phyloP scores from a whole-genome alignment of 2,797 vertebrate genomes.

The Neosilurus mollespiculum region DNA sequence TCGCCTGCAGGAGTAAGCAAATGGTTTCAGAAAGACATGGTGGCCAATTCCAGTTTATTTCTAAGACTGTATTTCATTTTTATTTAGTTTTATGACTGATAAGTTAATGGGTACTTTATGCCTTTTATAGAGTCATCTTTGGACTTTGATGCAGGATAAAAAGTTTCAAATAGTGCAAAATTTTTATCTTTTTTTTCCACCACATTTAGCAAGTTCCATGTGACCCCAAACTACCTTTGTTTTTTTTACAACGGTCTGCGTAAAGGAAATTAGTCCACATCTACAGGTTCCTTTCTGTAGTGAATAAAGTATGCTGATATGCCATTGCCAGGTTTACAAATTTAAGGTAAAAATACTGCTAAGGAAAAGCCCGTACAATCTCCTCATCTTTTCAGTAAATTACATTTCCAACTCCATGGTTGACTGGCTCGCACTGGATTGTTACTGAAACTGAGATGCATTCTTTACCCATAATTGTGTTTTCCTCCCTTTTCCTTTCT shows the following conservation, averaged over 20 bases:
- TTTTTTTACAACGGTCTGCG: too few relatives aligned
- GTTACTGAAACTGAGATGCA: neutral
- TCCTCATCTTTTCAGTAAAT: conserved; percentile 24
- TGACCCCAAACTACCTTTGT: neutral
- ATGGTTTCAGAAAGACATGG: too few relatives aligned
- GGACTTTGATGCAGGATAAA: neutral
- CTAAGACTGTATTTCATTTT: too few relatives aligned
- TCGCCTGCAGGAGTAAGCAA: too few relatives aligned
- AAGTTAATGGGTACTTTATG: too few relatives aligned
- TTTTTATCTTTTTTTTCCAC: too few relatives aligned
- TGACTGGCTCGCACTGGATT: conserved; percentile 9
- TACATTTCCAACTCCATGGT: conserved; percentile 18
- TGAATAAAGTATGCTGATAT: conserved; percentile 22
- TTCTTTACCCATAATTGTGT: conserved; percentile 21
- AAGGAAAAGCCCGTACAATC: conserved; percentile 34
- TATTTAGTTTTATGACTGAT: too few relatives aligned
- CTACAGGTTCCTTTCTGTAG: conserved; percentile 18
- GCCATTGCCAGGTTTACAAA: conserved; percentile 33
- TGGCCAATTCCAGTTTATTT: too few relatives aligned
- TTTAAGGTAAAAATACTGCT: conserved; percentile 25
- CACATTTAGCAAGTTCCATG: neutral
- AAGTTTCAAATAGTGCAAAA: neutral
- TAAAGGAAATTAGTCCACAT: too few relatives aligned
- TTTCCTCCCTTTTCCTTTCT: neutral
- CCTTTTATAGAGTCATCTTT: neutral